Evolutionary conservation across 1,140 invertebrate genomes (phyloP), one percentile per base, ranked within the genome.

Genomic region (Elysia chlorotica): DNA sequence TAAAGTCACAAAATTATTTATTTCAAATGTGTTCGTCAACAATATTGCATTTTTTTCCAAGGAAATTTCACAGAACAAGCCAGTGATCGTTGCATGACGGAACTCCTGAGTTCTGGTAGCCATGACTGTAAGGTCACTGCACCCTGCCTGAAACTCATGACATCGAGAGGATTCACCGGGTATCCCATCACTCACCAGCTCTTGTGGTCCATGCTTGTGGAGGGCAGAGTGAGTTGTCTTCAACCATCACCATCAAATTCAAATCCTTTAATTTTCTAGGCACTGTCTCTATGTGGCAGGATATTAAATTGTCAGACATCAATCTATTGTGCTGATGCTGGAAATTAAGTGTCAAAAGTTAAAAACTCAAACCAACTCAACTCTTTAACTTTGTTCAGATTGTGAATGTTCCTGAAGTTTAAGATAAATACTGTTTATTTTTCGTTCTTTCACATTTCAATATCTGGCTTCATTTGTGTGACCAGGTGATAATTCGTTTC

Each of bases 181-280:
- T 84, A 83, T 72, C 79, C 78, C 41, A 82, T 83, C 59, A 83
- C 83, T n/a, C 84, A 85, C 63, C 84, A 85, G 74, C 23, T 85
- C 0, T 65, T 85, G 35, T 85, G 82, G 80, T 79, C 79, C 0
- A 78, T 78, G 70, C 23, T 84, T 23, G 79, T 77, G 23, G 83
- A 84, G 75, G 73, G 79, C 76, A 81, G 81, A 63, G 62, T 71
- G 56, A 14, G 56, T 41, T 1, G 10, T 37, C 23, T 48, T 28
- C 62, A 31, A 61, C 63, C 6, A 54, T 65, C 54, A 37, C 62
- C 21, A 57, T 67, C 5, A 54, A 28, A 23, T 31, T 25, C n/a
- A 48, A 53, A 35, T 48, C 19, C 2, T 30, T 56, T 30, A 36
- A n/a, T 36, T 53, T 67, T 0, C 21, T 31, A n/a, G 6, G 10